Percentiles rank a stretch among this genome's conserved stretches.
These are phyloP conservation scores for Ametastegia equiseti DNA, from an alignment of 2,888 invertebrate genomes.

Conservation along the genomic window DNA sequence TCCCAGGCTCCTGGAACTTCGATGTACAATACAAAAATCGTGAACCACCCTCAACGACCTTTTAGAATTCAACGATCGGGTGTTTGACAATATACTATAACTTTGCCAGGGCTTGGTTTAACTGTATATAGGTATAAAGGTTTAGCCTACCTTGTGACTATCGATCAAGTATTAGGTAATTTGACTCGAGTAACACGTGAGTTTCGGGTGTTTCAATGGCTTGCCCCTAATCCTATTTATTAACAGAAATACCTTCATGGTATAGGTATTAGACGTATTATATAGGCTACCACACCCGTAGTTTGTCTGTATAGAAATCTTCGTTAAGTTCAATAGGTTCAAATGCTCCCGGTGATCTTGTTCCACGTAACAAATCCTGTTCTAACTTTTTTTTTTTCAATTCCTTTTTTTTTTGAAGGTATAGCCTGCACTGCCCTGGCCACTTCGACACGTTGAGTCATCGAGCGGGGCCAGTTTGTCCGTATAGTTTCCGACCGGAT, in stretches of 20 bases:
- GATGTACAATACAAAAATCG: not conserved
- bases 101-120: not conserved
- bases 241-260: not conserved
- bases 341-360: conserved; percentile 7
- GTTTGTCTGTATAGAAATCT: not conserved
- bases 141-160: conserved; percentile 10
- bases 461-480: not conserved
- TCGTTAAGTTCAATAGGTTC: not conserved
- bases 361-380: conserved; percentile 36
- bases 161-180: conserved; percentile 33
- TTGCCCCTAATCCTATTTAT: not conserved
- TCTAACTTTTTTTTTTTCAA: not conserved
- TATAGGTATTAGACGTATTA: not conserved
- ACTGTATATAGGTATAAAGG: not conserved
- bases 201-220: conserved; percentile 22
- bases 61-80: not conserved
- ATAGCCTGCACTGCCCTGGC: not conserved
- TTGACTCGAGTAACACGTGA: conserved; percentile 27
- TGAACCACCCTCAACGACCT: conserved; percentile 18
- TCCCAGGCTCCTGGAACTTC: conserved; percentile 19
- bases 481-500: conserved; percentile 13
- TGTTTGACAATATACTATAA: not conserved
- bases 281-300: no score
- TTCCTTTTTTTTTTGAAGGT: not conserved
- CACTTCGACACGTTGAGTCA: not conserved